A percentile compares a stretch with the other conserved stretches of the same genome.
phyloP scores from a whole-genome alignment of 2,888 invertebrate genomes.

The Morpho achilles region DNA sequence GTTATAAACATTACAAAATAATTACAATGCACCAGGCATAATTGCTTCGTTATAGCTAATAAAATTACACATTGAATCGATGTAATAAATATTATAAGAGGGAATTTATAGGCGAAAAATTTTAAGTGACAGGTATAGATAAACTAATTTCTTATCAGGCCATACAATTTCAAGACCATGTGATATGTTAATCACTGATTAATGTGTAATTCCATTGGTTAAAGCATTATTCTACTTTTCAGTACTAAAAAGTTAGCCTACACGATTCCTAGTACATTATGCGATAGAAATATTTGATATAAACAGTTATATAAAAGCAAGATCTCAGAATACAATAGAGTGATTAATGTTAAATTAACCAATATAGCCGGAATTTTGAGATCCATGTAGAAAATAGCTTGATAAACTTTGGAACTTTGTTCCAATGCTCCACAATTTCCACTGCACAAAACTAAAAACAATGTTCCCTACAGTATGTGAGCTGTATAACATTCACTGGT shows the following conservation, averaged over 20 bases:
- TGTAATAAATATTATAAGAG: neutral
- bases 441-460: slow-evolving; percentile 59
- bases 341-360: slow-evolving; percentile 7
- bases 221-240: slow-evolving; percentile 41
- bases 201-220: slow-evolving; percentile 32
- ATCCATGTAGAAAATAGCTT: slow-evolving; percentile 52
- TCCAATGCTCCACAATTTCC: slow-evolving; percentile 50
- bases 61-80: slow-evolving; percentile 5
- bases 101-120: slow-evolving; percentile 9
- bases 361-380: slow-evolving; percentile 45
- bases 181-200: slow-evolving; percentile 14
- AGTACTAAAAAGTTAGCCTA: slow-evolving; percentile 38
- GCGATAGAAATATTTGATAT: slow-evolving; percentile 22
- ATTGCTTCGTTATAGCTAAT: slow-evolving; percentile 16
- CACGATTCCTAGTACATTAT: slow-evolving; percentile 37
- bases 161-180: slow-evolving; percentile 3
- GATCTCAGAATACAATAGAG: slow-evolving; percentile 21
- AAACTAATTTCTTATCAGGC: slow-evolving; percentile 5
- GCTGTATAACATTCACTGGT: slow-evolving; percentile 62
- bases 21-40: slow-evolving; percentile 64
- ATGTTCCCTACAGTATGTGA: slow-evolving; percentile 57
- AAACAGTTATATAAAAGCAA: slow-evolving; percentile 41
- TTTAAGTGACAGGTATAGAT: slow-evolving; percentile 4
- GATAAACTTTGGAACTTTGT: slow-evolving; percentile 56
- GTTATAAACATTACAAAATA: slow-evolving; percentile 50